phyloP scores from a whole-genome alignment of 2,888 invertebrate genomes.

The Electrophaes corylata region DNA sequence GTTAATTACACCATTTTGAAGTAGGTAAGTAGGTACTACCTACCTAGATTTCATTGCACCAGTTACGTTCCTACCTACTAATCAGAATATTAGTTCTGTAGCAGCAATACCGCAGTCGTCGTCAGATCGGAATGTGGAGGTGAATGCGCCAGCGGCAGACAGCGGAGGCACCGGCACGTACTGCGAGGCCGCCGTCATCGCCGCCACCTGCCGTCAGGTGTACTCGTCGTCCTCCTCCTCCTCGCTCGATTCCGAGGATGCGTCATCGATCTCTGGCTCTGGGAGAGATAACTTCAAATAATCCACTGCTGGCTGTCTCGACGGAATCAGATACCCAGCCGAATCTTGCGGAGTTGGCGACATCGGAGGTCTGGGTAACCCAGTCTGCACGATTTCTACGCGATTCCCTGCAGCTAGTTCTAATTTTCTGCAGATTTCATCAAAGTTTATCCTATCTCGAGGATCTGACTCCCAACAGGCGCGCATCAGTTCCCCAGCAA shows the following conservation, averaged over 20 bases:
- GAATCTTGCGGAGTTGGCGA: conserved; percentile 86
- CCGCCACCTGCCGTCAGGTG: conserved; percentile 63
- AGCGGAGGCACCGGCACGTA: conserved; percentile 66
- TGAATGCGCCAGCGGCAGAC: conserved; percentile 44
- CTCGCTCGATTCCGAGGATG: conserved; percentile 65
- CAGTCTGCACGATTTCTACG: conserved; percentile 55
- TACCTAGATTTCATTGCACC: neutral
- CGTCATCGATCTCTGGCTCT: conserved; percentile 63
- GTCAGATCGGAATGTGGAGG: conserved; percentile 63
- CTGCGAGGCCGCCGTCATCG: conserved; percentile 49
- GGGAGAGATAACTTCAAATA: conserved; percentile 84
- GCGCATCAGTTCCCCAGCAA: conserved; percentile 90
- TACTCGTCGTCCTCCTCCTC: conserved; percentile 72
- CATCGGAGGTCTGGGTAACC: conserved; percentile 79
- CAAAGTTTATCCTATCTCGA: conserved; percentile 89
- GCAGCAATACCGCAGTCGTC: conserved; percentile 40
- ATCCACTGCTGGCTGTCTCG: conserved; percentile 79
- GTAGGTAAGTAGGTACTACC: neutral
- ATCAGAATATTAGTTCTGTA: conserved; percentile 56
- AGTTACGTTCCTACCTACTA: neutral
- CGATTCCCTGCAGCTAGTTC: conserved; percentile 75
- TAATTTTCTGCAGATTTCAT: conserved; percentile 87
- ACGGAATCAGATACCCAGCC: conserved; percentile 88
- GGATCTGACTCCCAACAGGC: conserved; percentile 93
- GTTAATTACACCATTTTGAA: conserved; percentile 13